A percentile compares a stretch with the other conserved stretches of the same genome.
These are phyloP conservation scores for Drosophila acutilabella DNA, from an alignment of 2,888 invertebrate species.

Conservation along the genomic window DNA sequence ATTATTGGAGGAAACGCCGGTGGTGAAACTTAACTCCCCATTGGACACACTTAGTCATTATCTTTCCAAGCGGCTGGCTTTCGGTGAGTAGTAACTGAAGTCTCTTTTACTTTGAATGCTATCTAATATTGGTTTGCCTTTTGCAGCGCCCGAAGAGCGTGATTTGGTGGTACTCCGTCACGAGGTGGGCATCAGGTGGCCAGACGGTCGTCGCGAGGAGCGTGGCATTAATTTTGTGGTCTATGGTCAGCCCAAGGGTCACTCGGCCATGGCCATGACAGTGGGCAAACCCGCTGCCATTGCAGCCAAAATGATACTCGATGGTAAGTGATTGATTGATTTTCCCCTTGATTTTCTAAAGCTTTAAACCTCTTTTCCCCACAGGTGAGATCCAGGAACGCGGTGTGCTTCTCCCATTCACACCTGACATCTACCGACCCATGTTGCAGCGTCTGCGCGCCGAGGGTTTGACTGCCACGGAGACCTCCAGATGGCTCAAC, in stretches of 20 bases:
- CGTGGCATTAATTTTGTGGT: constrained; percentile 95
- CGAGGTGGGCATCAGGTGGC: constrained; percentile 96
- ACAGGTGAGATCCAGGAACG: constrained; percentile 96
- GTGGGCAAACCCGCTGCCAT: constrained; percentile 98
- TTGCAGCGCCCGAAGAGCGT: constrained; percentile 90
- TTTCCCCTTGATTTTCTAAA: background rate
- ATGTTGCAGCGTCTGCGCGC: constrained; percentile 93
- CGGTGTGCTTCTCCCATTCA: constrained; percentile 96
- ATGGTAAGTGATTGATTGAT: constrained; percentile 88
- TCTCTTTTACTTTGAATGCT: background rate
- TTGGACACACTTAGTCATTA: constrained; percentile 97
- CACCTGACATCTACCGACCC: constrained; percentile 96
- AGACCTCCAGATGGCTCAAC: constrained; percentile 87
- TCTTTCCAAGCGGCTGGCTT: constrained; percentile 91
- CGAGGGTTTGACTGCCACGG: constrained; percentile 92
- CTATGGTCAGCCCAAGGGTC: constrained; percentile 92
- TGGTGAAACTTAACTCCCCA: constrained; percentile 94
- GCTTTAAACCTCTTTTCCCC: background rate
- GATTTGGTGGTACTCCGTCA: constrained; percentile 98
- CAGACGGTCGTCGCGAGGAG: constrained; percentile 92
- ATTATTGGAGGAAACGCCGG: constrained; percentile 92
- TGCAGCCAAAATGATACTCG: constrained; percentile 98
- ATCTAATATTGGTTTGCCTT: constrained; percentile 1
- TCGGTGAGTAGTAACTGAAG: constrained; percentile 86
- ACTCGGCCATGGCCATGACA: constrained; percentile 98